A percentile compares a stretch with the other conserved stretches of the same genome.
These are phyloP conservation scores for Scotopteryx bipunctaria DNA, from an alignment of 2,888 invertebrate genomes.

Conservation along the genomic window DNA sequence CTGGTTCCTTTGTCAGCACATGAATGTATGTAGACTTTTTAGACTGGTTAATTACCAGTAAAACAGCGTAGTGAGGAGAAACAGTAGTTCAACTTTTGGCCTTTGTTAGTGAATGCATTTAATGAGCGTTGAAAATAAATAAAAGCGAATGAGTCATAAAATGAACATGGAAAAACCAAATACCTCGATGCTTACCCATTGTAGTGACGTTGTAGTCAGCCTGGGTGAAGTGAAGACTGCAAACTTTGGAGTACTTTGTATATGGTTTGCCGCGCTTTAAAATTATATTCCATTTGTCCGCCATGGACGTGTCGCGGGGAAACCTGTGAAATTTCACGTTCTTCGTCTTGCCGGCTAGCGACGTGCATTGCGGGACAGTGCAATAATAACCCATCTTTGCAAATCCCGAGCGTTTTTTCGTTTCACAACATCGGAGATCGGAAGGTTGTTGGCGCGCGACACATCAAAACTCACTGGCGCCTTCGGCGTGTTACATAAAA, in stretches of 20 bases:
- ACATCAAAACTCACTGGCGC: slow-evolving; percentile 47
- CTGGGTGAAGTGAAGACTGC: slow-evolving; percentile 77
- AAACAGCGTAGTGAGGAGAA: slow-evolving; percentile 2
- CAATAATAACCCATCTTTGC: slow-evolving; percentile 80
- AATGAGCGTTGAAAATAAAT: slow-evolving; percentile 28
- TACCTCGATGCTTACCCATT: slow-evolving; percentile 81
- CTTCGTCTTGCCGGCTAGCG: slow-evolving; percentile 81
- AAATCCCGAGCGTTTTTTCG: slow-evolving; percentile 45
- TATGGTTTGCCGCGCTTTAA: slow-evolving; percentile 76
- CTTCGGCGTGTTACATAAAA: slow-evolving; percentile 39
- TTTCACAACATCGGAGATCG: slow-evolving; percentile 37
- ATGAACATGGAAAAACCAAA: slow-evolving; percentile 71
- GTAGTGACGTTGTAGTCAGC: slow-evolving; percentile 78
- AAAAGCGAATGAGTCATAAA: slow-evolving; percentile 42
- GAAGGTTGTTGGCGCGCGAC: slow-evolving; percentile 42
- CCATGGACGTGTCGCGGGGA: slow-evolving; percentile 69
- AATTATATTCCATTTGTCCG: slow-evolving; percentile 74
- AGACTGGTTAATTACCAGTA: neutral
- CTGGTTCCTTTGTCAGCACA: neutral
- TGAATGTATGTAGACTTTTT: neutral
- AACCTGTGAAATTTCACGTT: slow-evolving; percentile 80
- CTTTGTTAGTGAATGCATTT: slow-evolving; percentile 3
- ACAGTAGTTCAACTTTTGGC: neutral
- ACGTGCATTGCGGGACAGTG: slow-evolving; percentile 80
- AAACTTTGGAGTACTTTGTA: slow-evolving; percentile 81